Evolutionary conservation across 2,888 invertebrate genomes (phyloP), one percentile per base, ranked within the genome.

Genomic region (Acrobasis repandana): DNA sequence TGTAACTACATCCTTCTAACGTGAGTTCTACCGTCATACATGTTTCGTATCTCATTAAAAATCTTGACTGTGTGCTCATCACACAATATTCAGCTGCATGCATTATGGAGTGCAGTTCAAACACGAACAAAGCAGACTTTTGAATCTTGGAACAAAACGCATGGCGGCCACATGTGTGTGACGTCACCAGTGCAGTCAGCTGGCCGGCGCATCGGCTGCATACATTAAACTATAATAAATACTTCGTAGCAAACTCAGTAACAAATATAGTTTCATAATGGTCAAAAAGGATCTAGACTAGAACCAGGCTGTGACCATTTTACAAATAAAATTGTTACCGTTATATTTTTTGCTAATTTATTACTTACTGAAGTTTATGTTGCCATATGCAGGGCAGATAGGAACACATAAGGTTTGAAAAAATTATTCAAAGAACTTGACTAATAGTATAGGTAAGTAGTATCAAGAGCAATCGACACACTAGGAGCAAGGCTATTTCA

Each of bases 81-180:
- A 51, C 34, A 52, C 33, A 34, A 50, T 16, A 52, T 52, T 52
- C 34, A 34, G 34, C 34, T 52, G 52, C 52, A 54, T 54, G 52
- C 52, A 15, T 52, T 52, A 33, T 52, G 52, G 36, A 16, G 36
- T 54, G 38, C 54, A 54, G 38, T 54, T 54, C 54, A 54, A 54
- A 54, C 15, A 34, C 18, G 54, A 54, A 54, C 54, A 54, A 54
- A 54, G 54, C 34, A n/a, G 20, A 38, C 38, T 43, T 54, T 54
- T 54, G 38, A 54, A 54, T 18, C 10, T 38, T 52, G 52, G 54
- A 54, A 54, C 54, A 54, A 54, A 54, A 57, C 57, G 57, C 34
- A 57, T 79, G 83, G 76, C 67, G 67, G 77, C 80, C 86, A 86
- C 82, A 86, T 87, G 87, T 83, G 80, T 58, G 62, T 87, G 85